These are phyloP conservation scores for Aegithalos caudatus DNA, from an alignment of 2,113 vertebrate genomes.

Conservation along the genomic window DNA sequence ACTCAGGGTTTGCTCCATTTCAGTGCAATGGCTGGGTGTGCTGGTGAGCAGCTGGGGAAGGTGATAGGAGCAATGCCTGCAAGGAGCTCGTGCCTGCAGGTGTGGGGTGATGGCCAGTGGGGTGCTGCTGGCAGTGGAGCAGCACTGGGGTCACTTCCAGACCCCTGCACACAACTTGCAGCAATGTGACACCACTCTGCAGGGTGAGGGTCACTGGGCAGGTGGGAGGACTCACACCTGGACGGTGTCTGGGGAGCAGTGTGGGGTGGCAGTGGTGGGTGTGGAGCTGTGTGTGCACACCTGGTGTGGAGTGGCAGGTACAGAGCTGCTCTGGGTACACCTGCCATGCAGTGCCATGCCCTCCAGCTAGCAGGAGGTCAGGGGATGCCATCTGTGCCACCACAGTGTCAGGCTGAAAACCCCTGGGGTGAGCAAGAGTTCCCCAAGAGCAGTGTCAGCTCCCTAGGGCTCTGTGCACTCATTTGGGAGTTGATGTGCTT, in stretches of 20 bases:
- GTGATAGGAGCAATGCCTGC: rapidly evolving
- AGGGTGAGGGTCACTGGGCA: no score
- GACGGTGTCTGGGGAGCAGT: neutral
- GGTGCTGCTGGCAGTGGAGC: neutral
- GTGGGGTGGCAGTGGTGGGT: neutral
- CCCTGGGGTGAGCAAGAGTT: neutral
- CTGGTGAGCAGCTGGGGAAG: neutral
- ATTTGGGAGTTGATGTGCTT: neutral
- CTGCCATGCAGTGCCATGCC: neutral
- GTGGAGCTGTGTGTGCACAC: neutral
- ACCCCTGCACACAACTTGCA: neutral
- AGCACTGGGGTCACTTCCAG: neutral
- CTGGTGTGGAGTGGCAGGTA: neutral
- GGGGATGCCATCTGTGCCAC: neutral
- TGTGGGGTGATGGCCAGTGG: rapidly evolving
- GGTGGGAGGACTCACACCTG: neutral
- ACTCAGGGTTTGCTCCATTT: neutral
- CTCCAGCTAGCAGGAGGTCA: neutral
- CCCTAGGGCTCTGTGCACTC: neutral
- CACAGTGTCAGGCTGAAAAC: rapidly evolving
- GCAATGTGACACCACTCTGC: rapidly evolving
- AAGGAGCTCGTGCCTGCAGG: rapidly evolving
- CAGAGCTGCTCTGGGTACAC: neutral
- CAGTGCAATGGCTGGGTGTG: rapidly evolving
- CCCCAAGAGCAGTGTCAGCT: neutral